Base-by-base conservation (phyloP, 92 coral and sea anemone species). In the Parazoanthus darwini region DNA sequence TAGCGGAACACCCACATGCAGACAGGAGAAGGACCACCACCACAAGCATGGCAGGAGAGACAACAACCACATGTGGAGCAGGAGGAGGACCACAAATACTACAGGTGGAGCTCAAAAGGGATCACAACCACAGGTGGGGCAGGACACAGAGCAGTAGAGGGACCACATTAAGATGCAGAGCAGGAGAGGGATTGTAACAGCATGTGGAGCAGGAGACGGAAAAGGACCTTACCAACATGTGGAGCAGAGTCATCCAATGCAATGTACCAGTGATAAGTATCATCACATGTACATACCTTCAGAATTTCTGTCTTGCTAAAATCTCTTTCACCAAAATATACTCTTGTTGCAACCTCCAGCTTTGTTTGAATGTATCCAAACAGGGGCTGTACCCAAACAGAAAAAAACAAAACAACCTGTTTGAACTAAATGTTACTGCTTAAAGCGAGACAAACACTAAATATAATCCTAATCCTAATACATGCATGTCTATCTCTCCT, bases 281-380 rank as follows among this genome's bases (percentile, higher is more conserved):
- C 3, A 11, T 13, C 51, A 77, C 8, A 8, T 18, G 36, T 39
- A 26, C 81, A 58, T 74, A 94, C 98, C 91, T 93, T 87, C 85
- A 94, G 86, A 86, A 94, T 93, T 50, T 50, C 89, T 36, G 92
- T 91, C 87, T 91, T 91, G 81, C 96, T 91, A 80, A 94, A 94
- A 79, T 94, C 98, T 90, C 87, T 94, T 81, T 94, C 98, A 39
- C 94, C 92, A 93, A 94, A 94, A 87, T 94, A 94, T 38, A 94
- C 92, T 90, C 93, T 94, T 35, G 98, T 94, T 48, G 98, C 98
- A 87, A 91, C 96, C 88, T 94, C 93, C 58, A 94, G 89, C 80
- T 94, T 94, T 68, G 95, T 88, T 78, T 88, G 92, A 58, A 94
- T 86, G 58, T 94, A 94, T 46, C 98, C 98, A 91, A 89, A 94